phyloP scores from a whole-genome alignment of 2,113 vertebrate genomes.

The Indicator indicator region DNA sequence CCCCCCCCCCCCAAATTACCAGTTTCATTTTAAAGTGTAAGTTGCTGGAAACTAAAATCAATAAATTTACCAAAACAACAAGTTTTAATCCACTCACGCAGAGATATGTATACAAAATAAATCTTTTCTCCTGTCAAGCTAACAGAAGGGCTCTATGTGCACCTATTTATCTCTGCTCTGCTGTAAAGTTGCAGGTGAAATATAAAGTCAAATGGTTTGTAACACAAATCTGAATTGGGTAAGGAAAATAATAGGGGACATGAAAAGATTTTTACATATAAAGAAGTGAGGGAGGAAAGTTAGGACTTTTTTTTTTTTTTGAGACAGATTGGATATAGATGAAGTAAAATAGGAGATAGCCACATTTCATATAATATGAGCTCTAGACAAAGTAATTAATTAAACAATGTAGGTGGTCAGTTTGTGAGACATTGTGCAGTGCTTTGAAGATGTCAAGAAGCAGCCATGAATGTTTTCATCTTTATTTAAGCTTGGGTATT shows the following conservation, averaged over 20 bases:
- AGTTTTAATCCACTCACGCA: background rate
- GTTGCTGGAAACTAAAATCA: background rate
- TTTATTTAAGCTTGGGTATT: background rate
- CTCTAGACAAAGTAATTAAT: background rate
- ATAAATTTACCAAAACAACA: background rate
- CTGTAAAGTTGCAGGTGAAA: background rate
- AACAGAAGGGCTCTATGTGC: background rate
- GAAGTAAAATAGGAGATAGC: background rate
- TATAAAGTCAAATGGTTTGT: background rate
- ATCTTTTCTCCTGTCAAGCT: background rate
- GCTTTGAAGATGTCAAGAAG: background rate
- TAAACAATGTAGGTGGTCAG: background rate
- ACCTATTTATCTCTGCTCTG: background rate
- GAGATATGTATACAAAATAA: background rate
- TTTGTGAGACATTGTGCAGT: background rate
- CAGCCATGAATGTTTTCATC: fast-evolving
- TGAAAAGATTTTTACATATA: background rate
- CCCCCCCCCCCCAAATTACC: background rate
- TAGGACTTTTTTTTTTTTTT: background rate
- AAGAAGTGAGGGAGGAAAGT: background rate
- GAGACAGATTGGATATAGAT: background rate
- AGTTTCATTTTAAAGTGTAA: background rate
- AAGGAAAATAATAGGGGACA: background rate
- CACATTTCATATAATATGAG: background rate
- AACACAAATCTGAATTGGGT: background rate